Evolutionary conservation across 2,888 invertebrate species (phyloP), one percentile per base, ranked within the genome.

Genomic region (Scaptomyza tumidula): DNA sequence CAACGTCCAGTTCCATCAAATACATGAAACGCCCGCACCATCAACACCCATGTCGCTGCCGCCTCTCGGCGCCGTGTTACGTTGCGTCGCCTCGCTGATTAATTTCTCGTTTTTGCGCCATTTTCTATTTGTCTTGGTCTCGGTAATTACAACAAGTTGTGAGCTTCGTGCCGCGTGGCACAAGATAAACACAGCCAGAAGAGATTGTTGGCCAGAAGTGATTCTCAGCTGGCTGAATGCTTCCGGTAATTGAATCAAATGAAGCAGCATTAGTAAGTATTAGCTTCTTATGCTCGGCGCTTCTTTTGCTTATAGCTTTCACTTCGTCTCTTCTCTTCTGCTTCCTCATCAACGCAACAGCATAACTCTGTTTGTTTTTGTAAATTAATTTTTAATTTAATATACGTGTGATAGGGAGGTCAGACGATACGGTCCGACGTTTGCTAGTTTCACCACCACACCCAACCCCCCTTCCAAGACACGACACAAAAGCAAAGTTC

Each of bases 91-190:
- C 56, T 55, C 78, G 65, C 86, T 86, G 83, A 90, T 90, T 90
- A 88, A 89, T 90, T 82, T 86, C 88, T 89, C 88, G 86, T 90
- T 90, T 90, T 89, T 89, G 79, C 86, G 80, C 82, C 88, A 90
- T 89, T 89, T 89, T 80, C 81, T 90, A 90, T 90, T 90, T 90
- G 88, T 89, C 89, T 89, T 89, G 80, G 86, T 78, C 86, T 80
- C 79, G 85, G 88, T 89, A 90, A 90, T 90, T 90, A 90, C 88
- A 78, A 84, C 86, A 84, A 89, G 86, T 86, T 67, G 54, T 10
- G 33, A 11, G 62, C 70, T 50, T 61, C 62, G 56, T 65, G 71
- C 62, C 78, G 78, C 82, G 63, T 68, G 76, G 56, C 81, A 62
- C 82, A 78, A 86, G 81, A 85, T 69, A 86, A 81, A 84, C 85